Evolutionary conservation across 2,797 vertebrate genomes (phyloP), one percentile per base, ranked within the genome.

Genomic region (Hapalemur alaotrensis): DNA sequence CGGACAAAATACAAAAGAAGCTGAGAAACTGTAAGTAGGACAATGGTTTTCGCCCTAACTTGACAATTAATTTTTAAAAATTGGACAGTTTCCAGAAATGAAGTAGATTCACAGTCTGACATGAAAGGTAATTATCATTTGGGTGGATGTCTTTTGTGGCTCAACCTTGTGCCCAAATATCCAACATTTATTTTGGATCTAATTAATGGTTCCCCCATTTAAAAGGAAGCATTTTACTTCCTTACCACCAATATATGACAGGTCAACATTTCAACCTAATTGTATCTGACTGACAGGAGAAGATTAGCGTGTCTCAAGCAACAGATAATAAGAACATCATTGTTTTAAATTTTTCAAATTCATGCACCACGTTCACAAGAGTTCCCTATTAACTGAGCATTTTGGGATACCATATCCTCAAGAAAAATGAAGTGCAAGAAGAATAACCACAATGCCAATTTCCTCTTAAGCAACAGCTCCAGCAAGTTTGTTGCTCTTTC

Each of bases 1-100:
- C 83, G 98, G 98, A 98, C 97, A 99, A 98, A 99, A 99, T 94
- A 98, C 14, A 96, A 98, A 97, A 93, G 18, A 32, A 97, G 92
- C 75, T 96, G 97, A 98, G 97, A 97, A 99, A 98, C 98, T 98
- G 96, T 98, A 98, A 97, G 96, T 75, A 97, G 91, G 90, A 95
- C 95, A 98, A 98, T 98, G 91, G 54, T 97, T 96, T 97, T 48
- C 57, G n/a, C 63, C 65, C 87, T 96, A 91, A 95, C 98, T 98
- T 98, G 89, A 95, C 95, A 98, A 91, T 89, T 38, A 38, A 97
- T 76, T 50, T 76, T 93, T 96, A 98, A 98, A 61, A 50, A 38
- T 14, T 95, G 78, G 88, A 97, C 54, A 30, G 0, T 35, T 97
- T 98, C 96, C 97, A 98, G 97, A 96, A 86, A 72, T 93, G 23